Conservation (phyloP, 2,888 invertebrate species). For the Alloplasta piceator region DNA sequence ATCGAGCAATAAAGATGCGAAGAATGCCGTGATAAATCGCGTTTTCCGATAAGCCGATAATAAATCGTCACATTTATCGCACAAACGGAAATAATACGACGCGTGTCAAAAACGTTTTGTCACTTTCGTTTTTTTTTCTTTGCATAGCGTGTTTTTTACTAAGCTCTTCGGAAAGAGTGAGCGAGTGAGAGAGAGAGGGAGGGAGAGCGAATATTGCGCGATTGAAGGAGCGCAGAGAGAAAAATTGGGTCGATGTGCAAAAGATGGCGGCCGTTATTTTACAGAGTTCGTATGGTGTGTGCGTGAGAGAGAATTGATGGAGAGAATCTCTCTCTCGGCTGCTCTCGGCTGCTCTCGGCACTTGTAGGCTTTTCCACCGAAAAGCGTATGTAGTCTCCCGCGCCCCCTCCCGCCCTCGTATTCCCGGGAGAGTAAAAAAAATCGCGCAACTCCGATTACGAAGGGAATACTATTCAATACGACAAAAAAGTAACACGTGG, state of each 20-base stretch:
- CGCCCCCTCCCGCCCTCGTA: no score
- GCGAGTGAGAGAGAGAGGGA: background rate
- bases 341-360: background rate
- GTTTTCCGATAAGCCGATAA: conserved; percentile 15
- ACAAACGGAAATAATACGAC: no score
- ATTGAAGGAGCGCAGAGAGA: conserved; percentile 66
- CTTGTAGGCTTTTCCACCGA: conserved; percentile 55
- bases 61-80: background rate
- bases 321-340: no score
- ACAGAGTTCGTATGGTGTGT: conserved; percentile 64
- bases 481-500: no score
- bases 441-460: no score
- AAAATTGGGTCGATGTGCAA: conserved; percentile 81
- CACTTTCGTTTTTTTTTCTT: no score
- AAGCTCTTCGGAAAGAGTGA: no score
- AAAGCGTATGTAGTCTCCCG: conserved; percentile 11
- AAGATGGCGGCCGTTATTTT: conserved; percentile 79
- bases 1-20: background rate
- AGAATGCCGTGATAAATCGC: no score
- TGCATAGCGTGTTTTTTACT: no score
- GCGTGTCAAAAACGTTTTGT: conserved; percentile 37
- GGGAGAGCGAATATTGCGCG: conserved; percentile 44
- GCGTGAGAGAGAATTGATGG: conserved; percentile 43
- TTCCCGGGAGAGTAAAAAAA: no score
- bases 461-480: no score